These are phyloP conservation scores for Phyllotreta cruciferae DNA, from an alignment of 2,888 invertebrate species.

Conservation along the genomic window DNA sequence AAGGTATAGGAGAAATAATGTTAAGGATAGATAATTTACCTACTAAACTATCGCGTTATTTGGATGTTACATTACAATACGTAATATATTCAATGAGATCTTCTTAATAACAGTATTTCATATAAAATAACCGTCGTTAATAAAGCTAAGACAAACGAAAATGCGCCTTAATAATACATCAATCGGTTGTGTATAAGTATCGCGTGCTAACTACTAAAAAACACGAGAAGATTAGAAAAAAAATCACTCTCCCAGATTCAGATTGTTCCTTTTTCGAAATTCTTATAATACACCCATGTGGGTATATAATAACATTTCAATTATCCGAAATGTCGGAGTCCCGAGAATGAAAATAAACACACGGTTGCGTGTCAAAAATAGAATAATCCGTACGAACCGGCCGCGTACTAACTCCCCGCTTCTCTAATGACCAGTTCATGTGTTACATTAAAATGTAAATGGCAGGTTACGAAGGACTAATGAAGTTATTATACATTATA, in stretches of 20 bases:
- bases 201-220: constrained; percentile 37
- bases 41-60: too few relatives aligned
- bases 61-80: too few relatives aligned
- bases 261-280: constrained; percentile 38
- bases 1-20: too few relatives aligned
- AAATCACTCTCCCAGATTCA: constrained; percentile 27
- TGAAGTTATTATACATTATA: constrained; percentile 42
- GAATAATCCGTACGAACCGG: constrained; percentile 27
- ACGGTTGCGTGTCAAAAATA: constrained; percentile 36
- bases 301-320: constrained; percentile 46
- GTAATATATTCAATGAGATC: too few relatives aligned
- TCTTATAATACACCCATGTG: constrained; percentile 10
- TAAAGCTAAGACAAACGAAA: background rate
- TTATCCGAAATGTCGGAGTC: constrained; percentile 40
- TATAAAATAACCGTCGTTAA: too few relatives aligned
- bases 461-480: constrained; percentile 36
- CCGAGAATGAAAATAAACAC: constrained; percentile 38
- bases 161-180: background rate
- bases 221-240: constrained; percentile 26
- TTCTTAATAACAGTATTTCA: too few relatives aligned
- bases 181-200: constrained; percentile 19
- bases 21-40: too few relatives aligned
- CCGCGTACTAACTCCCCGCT: constrained; percentile 29
- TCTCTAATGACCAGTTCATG: constrained; percentile 37
- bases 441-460: constrained; percentile 41